Evolutionary conservation across 2,113 vertebrate species (phyloP), one percentile per base, ranked within the genome.

Genomic region (Syngnathus scovelli): DNA sequence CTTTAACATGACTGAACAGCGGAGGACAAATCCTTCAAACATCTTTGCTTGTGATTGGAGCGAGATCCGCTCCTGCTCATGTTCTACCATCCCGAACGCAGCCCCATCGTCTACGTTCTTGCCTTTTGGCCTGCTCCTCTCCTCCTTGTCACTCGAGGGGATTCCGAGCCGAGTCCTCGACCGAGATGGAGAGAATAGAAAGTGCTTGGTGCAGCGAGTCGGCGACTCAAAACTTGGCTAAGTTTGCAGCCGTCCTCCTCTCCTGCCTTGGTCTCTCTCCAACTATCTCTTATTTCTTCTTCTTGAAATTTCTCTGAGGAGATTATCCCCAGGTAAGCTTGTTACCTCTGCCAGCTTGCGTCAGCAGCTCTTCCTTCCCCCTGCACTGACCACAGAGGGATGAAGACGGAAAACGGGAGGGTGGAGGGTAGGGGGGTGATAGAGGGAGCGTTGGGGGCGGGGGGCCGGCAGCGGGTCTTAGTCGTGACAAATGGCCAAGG

Each of bases 271-370:
- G n/a, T 59, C 61, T 59, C 72, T 36, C 15, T 58, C 71, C 18
- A 23, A 21, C 67, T 60, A 55, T 64, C 12, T 64, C 66, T 67
- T 58, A 58, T 56, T 78, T 74, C 77, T 86, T 84, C 79, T 37
- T 81, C 89, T 91, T 90, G 86, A 91, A 91, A 91, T 91, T 89
- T 90, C 88, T 92, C 87, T 92, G 86, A 87, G 86, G 88, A 91
- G 89, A 92, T 92, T 91, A 91, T 91, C 90, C 83, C 64, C 89
- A 92, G 91, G 90, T 92, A 91, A 92, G 91, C 91, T 91, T 91
- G 90, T 92, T 92, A 90, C 90, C 87, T 88, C 85, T 83, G 80
- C 80, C 65, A 75, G 83, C 87, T 90, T 89, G 89, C 87, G 86
- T 92, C 90, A 92, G 91, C 91, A 90, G 85, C 89, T 89, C 86